These are phyloP conservation scores for Trichopria drosophilae DNA, from an alignment of 2,888 invertebrate genomes.

Conservation along the genomic window DNA sequence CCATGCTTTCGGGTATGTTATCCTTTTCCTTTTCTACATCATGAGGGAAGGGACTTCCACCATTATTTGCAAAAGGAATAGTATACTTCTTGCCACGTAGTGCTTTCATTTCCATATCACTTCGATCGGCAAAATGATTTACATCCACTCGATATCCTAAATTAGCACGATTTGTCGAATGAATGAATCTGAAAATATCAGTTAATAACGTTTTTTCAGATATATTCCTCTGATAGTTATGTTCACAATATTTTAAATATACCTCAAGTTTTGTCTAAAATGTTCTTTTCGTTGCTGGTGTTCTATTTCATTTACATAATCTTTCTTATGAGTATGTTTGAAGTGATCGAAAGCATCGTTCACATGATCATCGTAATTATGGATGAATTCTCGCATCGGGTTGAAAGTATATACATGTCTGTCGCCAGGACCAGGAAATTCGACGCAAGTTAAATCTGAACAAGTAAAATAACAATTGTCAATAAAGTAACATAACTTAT, in stretches of 20 bases:
- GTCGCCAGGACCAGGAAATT: slow-evolving; percentile 86
- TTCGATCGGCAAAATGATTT: slow-evolving; percentile 87
- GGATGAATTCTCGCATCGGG: slow-evolving; percentile 90
- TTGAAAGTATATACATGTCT: slow-evolving; percentile 82
- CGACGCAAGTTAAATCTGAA: slow-evolving; percentile 70
- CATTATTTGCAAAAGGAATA: slow-evolving; percentile 67
- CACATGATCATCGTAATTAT: slow-evolving; percentile 71
- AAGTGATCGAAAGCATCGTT: slow-evolving; percentile 77
- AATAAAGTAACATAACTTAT: neutral
- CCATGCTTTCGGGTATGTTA: slow-evolving; percentile 74
- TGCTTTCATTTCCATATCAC: slow-evolving; percentile 74
- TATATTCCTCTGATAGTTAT: too few species aligned
- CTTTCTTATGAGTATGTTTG: slow-evolving; percentile 70
- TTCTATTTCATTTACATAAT: slow-evolving; percentile 69
- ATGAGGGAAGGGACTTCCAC: slow-evolving; percentile 80
- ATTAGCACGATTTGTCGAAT: slow-evolving; percentile 78
- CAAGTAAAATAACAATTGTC: slow-evolving; percentile 12
- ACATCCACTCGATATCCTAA: slow-evolving; percentile 74
- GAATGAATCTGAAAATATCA: slow-evolving; percentile 67
- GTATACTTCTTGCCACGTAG: slow-evolving; percentile 71
- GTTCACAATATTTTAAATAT: slow-evolving; percentile 35
- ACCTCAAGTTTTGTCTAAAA: slow-evolving; percentile 86
- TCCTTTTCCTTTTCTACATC: slow-evolving; percentile 61
- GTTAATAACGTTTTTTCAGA: too few species aligned
- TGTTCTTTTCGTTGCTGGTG: slow-evolving; percentile 72